A percentile compares a stretch with the other conserved stretches of the same genome.
Evolutionary conservation across 2,113 vertebrate species (phyloP).

Genomic region (Laterallus jamaicensis): DNA sequence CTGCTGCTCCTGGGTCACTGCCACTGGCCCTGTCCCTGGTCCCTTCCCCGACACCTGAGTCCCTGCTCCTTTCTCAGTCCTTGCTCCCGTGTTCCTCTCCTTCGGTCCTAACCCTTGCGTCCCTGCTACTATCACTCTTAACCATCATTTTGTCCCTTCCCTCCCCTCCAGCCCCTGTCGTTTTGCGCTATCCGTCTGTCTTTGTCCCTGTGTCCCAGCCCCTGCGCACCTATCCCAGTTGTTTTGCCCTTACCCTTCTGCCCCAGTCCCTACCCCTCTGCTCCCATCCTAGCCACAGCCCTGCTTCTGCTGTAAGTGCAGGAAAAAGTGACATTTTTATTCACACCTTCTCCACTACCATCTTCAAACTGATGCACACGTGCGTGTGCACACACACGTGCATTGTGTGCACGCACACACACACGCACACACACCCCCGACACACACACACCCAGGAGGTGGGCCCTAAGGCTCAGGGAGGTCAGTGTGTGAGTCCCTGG

Average conservation of each 20-base stretch:
- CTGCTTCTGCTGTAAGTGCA: background rate
- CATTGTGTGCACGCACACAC: rapidly evolving
- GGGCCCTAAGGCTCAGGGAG: background rate
- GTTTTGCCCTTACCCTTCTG: background rate
- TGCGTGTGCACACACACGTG: no score
- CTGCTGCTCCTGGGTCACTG: background rate
- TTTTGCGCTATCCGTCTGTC: background rate
- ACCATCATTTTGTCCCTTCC: background rate
- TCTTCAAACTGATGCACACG: background rate
- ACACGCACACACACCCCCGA: no score
- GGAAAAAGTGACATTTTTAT: background rate
- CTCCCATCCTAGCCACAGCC: no score
- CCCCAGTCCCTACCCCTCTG: background rate
- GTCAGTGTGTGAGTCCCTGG: background rate
- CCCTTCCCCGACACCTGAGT: background rate
- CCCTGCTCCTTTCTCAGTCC: background rate
- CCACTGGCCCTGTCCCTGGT: background rate
- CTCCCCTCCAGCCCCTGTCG: background rate
- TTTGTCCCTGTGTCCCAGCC: background rate
- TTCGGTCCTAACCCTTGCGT: background rate
- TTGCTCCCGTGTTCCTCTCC: background rate
- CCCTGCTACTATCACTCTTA: background rate
- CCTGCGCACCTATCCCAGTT: no score
- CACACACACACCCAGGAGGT: rapidly evolving
- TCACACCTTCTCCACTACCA: background rate